Evolutionary conservation across 2,888 invertebrate genomes (phyloP).

Genomic region (Nomada flava): DNA sequence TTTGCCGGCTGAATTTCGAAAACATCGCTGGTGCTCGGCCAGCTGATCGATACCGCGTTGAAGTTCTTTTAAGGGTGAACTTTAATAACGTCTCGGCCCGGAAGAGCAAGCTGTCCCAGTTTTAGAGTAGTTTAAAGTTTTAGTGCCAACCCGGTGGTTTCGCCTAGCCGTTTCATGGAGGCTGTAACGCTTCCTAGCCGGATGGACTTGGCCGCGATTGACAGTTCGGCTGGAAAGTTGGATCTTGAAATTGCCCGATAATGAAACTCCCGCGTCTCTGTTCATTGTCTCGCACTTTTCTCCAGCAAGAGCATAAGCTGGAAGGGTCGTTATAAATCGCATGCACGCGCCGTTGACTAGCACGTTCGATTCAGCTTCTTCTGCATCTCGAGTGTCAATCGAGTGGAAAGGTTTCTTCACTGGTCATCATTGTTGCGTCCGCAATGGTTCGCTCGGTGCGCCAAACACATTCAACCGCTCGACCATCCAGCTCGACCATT

Average conservation of each 20-base stretch:
- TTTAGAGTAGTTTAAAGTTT: conserved; percentile 32
- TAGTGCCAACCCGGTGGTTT: conserved; percentile 14
- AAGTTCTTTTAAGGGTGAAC: conserved; percentile 13
- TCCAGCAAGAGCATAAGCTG: background rate
- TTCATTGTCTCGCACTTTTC: conserved; percentile 1
- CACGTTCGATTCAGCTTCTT: background rate
- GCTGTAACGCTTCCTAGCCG: conserved; percentile 20
- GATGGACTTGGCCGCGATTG: conserved; percentile 17
- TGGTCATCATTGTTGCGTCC: no score
- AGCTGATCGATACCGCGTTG: conserved; percentile 26
- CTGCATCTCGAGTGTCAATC: background rate
- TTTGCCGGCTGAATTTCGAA: no score
- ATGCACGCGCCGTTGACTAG: background rate
- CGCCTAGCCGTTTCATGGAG: conserved; percentile 32
- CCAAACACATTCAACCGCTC: background rate
- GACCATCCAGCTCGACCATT: conserved; percentile 18
- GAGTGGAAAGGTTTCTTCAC: background rate
- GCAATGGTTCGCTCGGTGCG: background rate
- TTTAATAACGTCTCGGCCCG: conserved; percentile 15
- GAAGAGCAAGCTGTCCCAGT: background rate
- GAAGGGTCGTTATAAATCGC: background rate
- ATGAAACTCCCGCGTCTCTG: conserved; percentile 7
- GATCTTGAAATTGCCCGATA: background rate
- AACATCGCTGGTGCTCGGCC: background rate
- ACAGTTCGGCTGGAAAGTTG: background rate